These are phyloP conservation scores for Ia io DNA, from an alignment of 2,113 vertebrate species.

Conservation along the genomic window DNA sequence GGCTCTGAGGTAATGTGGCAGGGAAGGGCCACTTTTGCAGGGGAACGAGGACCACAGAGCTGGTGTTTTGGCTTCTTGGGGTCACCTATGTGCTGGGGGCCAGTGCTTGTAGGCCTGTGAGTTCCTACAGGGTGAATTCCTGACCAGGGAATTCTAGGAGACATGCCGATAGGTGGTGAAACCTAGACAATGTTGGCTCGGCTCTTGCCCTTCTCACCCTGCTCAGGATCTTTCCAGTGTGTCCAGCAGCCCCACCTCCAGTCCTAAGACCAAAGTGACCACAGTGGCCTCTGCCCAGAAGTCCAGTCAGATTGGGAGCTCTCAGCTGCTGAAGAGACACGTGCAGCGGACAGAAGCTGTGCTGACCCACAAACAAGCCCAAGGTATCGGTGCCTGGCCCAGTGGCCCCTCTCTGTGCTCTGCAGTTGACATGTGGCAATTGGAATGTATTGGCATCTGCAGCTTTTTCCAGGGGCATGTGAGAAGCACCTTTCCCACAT, in stretches of 20 bases:
- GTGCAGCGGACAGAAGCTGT: conserved; percentile 89
- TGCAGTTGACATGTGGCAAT: not conserved
- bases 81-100: not conserved
- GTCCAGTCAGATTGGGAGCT: conserved; percentile 86
- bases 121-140: not conserved
- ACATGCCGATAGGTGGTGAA: not conserved
- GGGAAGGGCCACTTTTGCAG: not conserved
- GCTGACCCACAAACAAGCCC: conserved; percentile 92
- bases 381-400: conserved; percentile 84
- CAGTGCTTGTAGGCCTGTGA: not conserved
- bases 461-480: not conserved
- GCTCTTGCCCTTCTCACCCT: not conserved
- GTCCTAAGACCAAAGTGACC: conserved; percentile 93
- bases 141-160: not conserved
- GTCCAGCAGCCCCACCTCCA: conserved; percentile 96
- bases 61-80: not conserved
- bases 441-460: not conserved
- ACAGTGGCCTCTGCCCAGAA: conserved; percentile 90
- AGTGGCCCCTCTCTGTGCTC: not conserved
- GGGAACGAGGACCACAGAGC: not conserved
- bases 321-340: conserved; percentile 93
- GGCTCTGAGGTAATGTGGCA: conserved; percentile 89
- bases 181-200: not conserved
- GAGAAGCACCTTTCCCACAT: not conserved
- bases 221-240: conserved; percentile 94